Evolutionary conservation across 1,140 invertebrate species (phyloP), one percentile per base, ranked within the genome.

Genomic region (Zaprionus capensis): DNA sequence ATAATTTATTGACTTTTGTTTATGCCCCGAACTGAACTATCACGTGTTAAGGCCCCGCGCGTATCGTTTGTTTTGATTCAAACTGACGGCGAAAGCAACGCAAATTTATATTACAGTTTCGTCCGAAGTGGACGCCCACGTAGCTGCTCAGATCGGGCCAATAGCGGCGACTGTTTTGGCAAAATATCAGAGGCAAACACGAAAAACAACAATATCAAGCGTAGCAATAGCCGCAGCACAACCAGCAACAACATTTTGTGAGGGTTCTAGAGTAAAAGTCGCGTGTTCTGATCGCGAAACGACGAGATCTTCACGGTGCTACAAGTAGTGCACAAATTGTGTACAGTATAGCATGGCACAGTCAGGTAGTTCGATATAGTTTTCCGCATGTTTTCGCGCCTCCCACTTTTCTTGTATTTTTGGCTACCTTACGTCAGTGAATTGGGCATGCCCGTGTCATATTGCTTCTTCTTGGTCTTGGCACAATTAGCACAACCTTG

Each of bases 401-500:
- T 24, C 6, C 15, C 17, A 6, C n/a, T 44, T 46, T 17, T 17
- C 11, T 61, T 71, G 20, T 75, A 67, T 84, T 76, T 84, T 85
- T 38, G 65, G 34, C 28, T 9, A 26, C 53, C 59, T 88, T 81
- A 69, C 81, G 81, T 90, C 81, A 79, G 66, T 61, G 56, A 71
- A 20, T 57, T 56, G 24, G 53, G 58, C 38, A 28, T 20, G 65
- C 24, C 65, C 72, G 70, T 74, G 73, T 49, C 44, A 2, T 15
- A 4, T 41, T 6, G 38, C 38, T 15, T 15, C 38, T 49, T 20
- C 12, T 51, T 78, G 7, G 14, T 85, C 85, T 90, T 90, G 84
- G 76, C 85, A 90, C 76, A 90, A 85, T 84, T 90, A 81, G 75
- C 78, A 69, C 51, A 79, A 63, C 81, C 84, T 88, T 90, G 82